A percentile compares a stretch with the other conserved stretches of the same genome.
Evolutionary conservation across 2,113 vertebrate species (phyloP).

Genomic region (Dasyprocta punctata): DNA sequence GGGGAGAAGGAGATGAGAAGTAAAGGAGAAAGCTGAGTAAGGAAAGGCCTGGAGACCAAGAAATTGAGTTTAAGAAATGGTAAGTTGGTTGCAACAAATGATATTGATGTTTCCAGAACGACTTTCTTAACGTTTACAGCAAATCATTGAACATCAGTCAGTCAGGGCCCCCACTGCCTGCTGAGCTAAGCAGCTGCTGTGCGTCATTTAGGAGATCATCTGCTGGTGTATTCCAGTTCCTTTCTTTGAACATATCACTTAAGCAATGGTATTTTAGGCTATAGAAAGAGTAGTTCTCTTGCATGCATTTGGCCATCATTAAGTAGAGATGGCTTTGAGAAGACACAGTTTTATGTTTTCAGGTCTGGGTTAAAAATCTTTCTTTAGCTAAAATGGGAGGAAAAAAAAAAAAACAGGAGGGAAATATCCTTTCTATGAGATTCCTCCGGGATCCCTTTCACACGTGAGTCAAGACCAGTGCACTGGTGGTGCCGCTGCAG

Average conservation of each 20-base stretch:
- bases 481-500: background rate
- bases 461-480: background rate
- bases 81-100: background rate
- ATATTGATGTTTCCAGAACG: background rate
- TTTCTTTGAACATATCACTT: background rate
- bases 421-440: background rate
- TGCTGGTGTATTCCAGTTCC: too few relatives aligned
- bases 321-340: background rate
- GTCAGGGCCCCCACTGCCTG: background rate
- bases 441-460: background rate
- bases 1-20: background rate
- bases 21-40: background rate
- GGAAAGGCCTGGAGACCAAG: background rate
- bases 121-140: background rate
- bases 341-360: background rate
- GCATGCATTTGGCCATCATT: background rate
- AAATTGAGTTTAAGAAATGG: background rate
- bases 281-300: background rate
- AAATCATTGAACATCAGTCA: background rate
- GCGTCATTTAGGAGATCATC: background rate
- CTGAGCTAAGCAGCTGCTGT: background rate
- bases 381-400: background rate
- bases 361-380: background rate
- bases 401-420: background rate
- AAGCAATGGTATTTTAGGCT: background rate